Evolutionary conservation across 2,797 vertebrate species (phyloP).

Genomic region (Lerista edwardsae): DNA sequence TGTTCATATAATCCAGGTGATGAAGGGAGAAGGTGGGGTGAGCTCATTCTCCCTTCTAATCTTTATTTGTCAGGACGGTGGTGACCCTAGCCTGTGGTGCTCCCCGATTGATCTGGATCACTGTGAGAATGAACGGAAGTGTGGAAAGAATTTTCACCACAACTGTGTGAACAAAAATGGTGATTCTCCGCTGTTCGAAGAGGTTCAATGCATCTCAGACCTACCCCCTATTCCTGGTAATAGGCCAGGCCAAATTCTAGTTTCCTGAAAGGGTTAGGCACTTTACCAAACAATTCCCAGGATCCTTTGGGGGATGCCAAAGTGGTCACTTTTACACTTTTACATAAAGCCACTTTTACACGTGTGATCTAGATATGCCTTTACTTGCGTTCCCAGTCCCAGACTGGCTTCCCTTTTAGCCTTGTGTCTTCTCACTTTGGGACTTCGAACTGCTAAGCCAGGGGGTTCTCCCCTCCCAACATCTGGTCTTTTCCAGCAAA

Average conservation of each 20-base stretch:
- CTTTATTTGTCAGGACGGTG: not conserved
- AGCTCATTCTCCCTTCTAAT: not conserved
- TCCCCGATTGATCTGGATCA: too few species aligned
- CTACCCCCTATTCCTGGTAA: not conserved
- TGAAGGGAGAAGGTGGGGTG: not conserved
- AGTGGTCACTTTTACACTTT: not conserved
- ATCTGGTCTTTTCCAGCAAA: not conserved
- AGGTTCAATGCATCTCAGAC: not conserved
- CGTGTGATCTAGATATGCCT: not conserved
- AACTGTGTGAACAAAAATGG: not conserved
- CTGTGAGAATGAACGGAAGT: too few species aligned
- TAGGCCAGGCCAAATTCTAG: not conserved
- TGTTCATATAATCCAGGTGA: not conserved
- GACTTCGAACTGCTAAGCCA: not conserved
- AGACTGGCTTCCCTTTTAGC: not conserved
- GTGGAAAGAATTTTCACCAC: not conserved
- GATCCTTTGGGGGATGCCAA: not conserved
- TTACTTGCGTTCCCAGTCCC: not conserved
- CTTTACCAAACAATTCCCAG: not conserved
- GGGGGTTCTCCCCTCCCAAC: too few species aligned
- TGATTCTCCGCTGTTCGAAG: not conserved
- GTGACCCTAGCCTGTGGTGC: not conserved
- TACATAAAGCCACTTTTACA: not conserved
- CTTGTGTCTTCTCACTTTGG: not conserved
- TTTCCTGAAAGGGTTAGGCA: not conserved